Evolutionary conservation across 2,888 invertebrate species (phyloP).

Genomic region (Rotaria macrura): DNA sequence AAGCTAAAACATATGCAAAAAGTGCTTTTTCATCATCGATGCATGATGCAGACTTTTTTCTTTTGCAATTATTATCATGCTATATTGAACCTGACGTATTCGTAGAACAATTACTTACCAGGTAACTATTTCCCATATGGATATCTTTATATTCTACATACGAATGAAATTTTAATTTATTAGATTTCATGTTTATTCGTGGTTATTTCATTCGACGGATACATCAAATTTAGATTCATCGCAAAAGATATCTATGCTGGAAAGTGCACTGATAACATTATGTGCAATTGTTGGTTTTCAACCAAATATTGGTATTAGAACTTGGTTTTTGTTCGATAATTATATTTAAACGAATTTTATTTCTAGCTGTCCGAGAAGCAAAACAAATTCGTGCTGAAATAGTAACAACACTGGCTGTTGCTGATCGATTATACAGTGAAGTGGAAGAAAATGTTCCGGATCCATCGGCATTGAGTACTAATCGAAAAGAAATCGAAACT

Average conservation of each 20-base stretch:
- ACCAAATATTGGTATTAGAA: conserved; percentile 18
- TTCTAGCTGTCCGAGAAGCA: conserved; percentile 53
- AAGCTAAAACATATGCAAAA: conserved; percentile 96
- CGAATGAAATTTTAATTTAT: not conserved
- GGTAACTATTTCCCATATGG: not conserved
- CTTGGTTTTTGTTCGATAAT: not conserved
- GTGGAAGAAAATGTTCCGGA: conserved; percentile 89
- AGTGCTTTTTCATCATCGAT: conserved; percentile 83
- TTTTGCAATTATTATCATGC: conserved; percentile 59
- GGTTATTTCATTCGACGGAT: not conserved
- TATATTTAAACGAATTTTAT: not conserved
- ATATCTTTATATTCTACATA: not conserved
- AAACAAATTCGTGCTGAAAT: conserved; percentile 73
- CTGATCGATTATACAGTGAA: conserved; percentile 88
- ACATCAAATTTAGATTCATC: conserved; percentile 13
- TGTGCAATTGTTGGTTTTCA: conserved; percentile 18
- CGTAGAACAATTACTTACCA: not conserved
- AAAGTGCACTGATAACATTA: conserved; percentile 23
- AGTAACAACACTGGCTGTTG: conserved; percentile 78
- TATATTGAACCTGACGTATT: not conserved
- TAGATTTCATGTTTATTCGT: not conserved
- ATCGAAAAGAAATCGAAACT: conserved; percentile 26
- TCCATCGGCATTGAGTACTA: conserved; percentile 63
- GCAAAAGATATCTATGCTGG: conserved; percentile 25
- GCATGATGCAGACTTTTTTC: conserved; percentile 90